phyloP scores from a whole-genome alignment of 2,888 invertebrate species.

The Dolomedes plantarius region DNA sequence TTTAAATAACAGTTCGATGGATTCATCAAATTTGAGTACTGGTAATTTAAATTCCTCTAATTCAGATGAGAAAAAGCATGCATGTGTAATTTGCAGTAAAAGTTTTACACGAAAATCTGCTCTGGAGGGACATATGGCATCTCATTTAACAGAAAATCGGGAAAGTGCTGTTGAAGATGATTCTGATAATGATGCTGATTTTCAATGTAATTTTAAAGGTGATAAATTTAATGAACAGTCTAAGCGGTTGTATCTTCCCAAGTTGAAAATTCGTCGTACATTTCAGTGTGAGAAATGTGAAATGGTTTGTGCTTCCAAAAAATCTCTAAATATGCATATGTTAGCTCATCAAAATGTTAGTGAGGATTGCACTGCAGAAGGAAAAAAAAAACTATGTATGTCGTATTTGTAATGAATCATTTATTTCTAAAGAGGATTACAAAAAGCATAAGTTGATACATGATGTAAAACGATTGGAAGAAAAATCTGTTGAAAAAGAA shows the following conservation, averaged over 20 bases:
- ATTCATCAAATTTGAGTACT: background rate
- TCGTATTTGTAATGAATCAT: conserved; percentile 10
- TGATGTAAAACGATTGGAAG: background rate
- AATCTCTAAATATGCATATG: conserved; percentile 19
- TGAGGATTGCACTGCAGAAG: too few species aligned
- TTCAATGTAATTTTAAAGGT: background rate
- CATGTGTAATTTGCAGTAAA: conserved; percentile 42
- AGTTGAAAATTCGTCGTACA: conserved; percentile 15
- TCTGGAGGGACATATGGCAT: conserved; percentile 37
- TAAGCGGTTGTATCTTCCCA: conserved; percentile 28
- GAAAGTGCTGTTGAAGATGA: conserved; percentile 17
- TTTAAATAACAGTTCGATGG: too few species aligned
- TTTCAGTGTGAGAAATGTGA: conserved; percentile 36
- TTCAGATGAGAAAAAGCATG: conserved; percentile 35
- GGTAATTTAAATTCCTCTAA: background rate
- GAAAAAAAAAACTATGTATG: background rate
- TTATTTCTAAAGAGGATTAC: background rate
- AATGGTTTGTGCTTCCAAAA: conserved; percentile 29
- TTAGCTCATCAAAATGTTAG: background rate
- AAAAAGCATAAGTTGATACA: background rate
- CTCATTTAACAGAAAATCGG: conserved; percentile 24
- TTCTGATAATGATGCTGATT: conserved; percentile 3
- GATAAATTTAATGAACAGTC: background rate
- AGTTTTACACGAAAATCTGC: conserved; percentile 42
- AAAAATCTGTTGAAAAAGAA: background rate